These are phyloP conservation scores for Oxystoma pomonae DNA, from an alignment of 2,888 invertebrate genomes.

Conservation along the genomic window DNA sequence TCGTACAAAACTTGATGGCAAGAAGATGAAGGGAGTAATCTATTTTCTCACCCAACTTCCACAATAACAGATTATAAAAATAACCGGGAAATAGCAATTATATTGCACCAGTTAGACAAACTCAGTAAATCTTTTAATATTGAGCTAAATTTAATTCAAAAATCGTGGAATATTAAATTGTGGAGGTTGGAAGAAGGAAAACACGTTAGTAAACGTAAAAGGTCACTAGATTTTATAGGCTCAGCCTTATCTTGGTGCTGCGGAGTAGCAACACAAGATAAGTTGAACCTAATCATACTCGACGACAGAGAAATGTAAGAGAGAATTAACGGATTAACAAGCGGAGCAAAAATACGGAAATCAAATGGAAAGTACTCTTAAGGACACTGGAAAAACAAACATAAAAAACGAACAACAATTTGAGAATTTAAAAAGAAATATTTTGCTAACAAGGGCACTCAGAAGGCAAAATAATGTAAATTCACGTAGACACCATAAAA, in stretches of 20 bases:
- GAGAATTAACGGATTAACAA: conserved; percentile 3
- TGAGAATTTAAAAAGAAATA: conserved; percentile 1
- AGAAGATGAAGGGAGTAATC: not conserved
- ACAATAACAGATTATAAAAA: not conserved
- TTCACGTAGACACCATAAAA: conserved; percentile 19
- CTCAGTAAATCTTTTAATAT: not conserved
- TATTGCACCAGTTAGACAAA: not conserved
- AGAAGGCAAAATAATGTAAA: conserved; percentile 11
- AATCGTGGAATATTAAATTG: not conserved
- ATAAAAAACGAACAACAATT: conserved; percentile 1
- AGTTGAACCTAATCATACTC: conserved; percentile 14
- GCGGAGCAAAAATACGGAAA: not conserved
- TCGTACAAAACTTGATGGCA: conserved; percentile 14
- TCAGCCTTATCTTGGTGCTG: conserved; percentile 24
- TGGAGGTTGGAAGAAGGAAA: not conserved
- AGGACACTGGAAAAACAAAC: not conserved
- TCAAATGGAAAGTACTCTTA: not conserved
- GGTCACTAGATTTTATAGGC: conserved; percentile 19
- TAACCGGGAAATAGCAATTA: not conserved
- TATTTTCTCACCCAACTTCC: not conserved
- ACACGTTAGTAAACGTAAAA: not conserved
- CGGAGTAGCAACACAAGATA: conserved; percentile 18
- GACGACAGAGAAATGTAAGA: conserved; percentile 10
- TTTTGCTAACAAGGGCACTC: not conserved
- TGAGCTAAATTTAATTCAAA: not conserved